Percentiles rank a stretch among this genome's conserved stretches.
Evolutionary conservation across 2,888 invertebrate genomes (phyloP).

Genomic region (Penaeus monodon): DNA sequence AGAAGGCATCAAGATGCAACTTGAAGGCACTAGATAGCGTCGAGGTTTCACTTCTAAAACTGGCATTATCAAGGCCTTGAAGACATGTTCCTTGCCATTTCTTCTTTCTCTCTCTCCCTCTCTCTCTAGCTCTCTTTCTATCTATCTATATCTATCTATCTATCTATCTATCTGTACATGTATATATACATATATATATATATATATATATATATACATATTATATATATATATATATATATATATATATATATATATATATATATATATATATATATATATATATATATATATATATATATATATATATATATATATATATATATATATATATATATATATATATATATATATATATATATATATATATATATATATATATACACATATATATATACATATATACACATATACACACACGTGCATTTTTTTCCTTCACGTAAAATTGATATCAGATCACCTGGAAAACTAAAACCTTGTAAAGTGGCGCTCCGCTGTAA

Average conservation of each 20-base stretch:
- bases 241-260: constrained; percentile 18
- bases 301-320: constrained; percentile 21
- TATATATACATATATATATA: constrained; percentile 6
- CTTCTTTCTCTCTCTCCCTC: too few relatives aligned
- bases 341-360: constrained; percentile 21
- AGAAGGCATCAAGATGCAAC: too few relatives aligned
- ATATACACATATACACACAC: constrained; percentile 10
- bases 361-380: constrained; percentile 2
- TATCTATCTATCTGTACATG: too few relatives aligned
- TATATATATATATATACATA: constrained; percentile 19
- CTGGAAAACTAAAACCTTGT: too few relatives aligned
- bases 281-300: constrained; percentile 12
- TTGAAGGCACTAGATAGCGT: too few relatives aligned
- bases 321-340: constrained; percentile 21
- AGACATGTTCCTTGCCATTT: too few relatives aligned
- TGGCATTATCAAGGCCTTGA: too few relatives aligned
- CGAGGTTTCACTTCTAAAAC: too few relatives aligned
- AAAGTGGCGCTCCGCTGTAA: too few relatives aligned
- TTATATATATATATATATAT: constrained; percentile 11
- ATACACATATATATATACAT: neutral
- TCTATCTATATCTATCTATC: too few relatives aligned
- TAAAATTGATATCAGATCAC: too few relatives aligned
- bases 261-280: neutral
- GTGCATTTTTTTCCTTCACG: neutral
- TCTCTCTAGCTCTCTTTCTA: too few relatives aligned